Evolutionary conservation across 2,113 vertebrate species (phyloP), one percentile per base, ranked within the genome.

Genomic region (Nicator chloris): DNA sequence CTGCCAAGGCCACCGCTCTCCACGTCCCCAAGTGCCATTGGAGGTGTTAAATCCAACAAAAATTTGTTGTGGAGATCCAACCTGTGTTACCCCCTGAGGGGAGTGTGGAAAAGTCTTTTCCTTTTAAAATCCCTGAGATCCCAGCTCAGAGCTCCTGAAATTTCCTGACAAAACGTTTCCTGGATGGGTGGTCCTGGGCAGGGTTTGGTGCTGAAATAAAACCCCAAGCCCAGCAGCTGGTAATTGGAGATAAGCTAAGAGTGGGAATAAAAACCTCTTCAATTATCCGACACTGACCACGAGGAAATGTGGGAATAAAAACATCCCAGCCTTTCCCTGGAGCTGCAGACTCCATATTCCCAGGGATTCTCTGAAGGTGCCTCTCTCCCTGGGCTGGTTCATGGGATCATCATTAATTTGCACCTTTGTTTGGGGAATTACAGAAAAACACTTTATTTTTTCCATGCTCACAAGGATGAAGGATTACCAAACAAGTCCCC

Each of bases 201-300:
- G n/a, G 73, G 31, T 81, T 86, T 53, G 57, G n/a, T 42, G 73
- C 69, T 54, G 93, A 69, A 93, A 82, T 59, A 53, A 57, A 35
- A n/a, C 85, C n/a, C 75, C 30, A 51, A 3, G 33, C 18, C 37
- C 71, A 28, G 91, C 90, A 85, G 75, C 49, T 82, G 53, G 84
- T 30, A 83, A 89, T 92, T 69, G 88, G 91, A 90, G 87, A 88
- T 57, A 85, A 90, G 59, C 70, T 53, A 92, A 57, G 40, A 49
- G 57, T 31, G 30, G 66, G 42, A 86, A 80, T 76, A 22, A 76
- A 77, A 82, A 68, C 70, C 70, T 82, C 59, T 61, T 88, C 50
- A 77, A 65, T 95, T 53, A 64, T 27, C 39, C 53, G 86, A 33
- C 49, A 8, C 64, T 3, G 80, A 39, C 54, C 57, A 50, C 1